Evolutionary conservation across 2,797 vertebrate genomes (phyloP).

Genomic region (Danio kyathit): DNA sequence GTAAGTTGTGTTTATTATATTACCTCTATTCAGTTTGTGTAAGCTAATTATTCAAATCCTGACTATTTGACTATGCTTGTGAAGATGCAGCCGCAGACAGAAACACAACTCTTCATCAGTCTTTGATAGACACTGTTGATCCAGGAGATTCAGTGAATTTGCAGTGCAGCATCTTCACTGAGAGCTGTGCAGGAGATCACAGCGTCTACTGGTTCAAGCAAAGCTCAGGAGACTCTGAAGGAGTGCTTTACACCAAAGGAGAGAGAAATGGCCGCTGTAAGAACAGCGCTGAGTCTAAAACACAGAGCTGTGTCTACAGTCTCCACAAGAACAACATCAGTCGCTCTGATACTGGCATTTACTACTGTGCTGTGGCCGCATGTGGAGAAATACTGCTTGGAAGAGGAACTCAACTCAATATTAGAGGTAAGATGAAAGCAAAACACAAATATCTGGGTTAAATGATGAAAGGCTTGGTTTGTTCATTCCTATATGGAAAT

Average conservation of each 20-base stretch:
- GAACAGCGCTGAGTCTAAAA: background rate
- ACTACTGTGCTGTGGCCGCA: conserved; percentile 69
- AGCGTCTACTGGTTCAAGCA: conserved; percentile 58
- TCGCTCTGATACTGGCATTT: conserved; percentile 61
- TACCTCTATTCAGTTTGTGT: no score
- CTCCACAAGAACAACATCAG: conserved; percentile 59
- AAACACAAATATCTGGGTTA: no score
- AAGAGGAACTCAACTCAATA: conserved; percentile 24
- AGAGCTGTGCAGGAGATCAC: conserved; percentile 56
- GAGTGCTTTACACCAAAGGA: conserved; percentile 52
- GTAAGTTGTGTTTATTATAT: background rate
- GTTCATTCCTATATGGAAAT: no score
- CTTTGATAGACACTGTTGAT: conserved; percentile 38
- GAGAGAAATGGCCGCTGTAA: conserved; percentile 8
- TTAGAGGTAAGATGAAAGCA: background rate
- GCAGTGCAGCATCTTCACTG: conserved; percentile 60
- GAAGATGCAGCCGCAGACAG: background rate
- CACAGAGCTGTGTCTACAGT: conserved; percentile 63
- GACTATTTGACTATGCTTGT: background rate
- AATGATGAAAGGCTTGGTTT: no score
- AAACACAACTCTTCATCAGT: background rate
- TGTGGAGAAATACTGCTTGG: conserved; percentile 61
- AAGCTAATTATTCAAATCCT: background rate
- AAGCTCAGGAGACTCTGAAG: conserved; percentile 49
- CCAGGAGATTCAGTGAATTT: conserved; percentile 60